Conservation (phyloP, 2,797 vertebrate species). For the Leucoraja ocellata region DNA sequence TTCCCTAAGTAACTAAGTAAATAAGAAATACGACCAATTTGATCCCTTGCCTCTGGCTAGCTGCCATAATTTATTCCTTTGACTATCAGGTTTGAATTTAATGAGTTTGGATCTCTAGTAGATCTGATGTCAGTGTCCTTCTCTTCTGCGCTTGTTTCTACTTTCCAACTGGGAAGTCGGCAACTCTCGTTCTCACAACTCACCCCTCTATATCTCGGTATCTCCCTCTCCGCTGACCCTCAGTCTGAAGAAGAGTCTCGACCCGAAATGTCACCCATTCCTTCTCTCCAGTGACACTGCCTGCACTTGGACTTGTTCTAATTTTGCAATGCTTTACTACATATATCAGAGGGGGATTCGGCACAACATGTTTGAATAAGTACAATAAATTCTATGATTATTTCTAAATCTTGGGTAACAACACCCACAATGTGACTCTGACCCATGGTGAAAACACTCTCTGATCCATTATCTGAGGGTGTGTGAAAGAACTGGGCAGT, state of each 20-base stretch:
- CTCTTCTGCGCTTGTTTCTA: background rate
- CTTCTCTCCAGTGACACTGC: no score
- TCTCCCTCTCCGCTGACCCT: no score
- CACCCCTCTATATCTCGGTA: no score
- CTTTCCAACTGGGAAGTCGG: background rate
- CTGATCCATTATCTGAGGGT: background rate
- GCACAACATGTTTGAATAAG: background rate
- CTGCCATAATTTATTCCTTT: background rate
- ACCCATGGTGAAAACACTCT: background rate
- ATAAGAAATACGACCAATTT: background rate
- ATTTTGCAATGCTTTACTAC: background rate
- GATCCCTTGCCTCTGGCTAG: background rate
- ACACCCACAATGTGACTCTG: background rate
- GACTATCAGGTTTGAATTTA: background rate
- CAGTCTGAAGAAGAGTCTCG: no score
- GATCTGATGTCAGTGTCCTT: background rate
- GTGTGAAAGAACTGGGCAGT: background rate
- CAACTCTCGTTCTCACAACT: no score
- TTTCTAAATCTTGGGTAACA: background rate
- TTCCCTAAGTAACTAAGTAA: background rate
- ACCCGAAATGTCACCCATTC: no score
- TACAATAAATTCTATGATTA: no score
- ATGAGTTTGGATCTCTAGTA: background rate
- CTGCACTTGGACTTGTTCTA: background rate
- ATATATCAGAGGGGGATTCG: no score